Evolutionary conservation across 1,140 invertebrate species (phyloP).

Genomic region (Ridgeia piscesae): DNA sequence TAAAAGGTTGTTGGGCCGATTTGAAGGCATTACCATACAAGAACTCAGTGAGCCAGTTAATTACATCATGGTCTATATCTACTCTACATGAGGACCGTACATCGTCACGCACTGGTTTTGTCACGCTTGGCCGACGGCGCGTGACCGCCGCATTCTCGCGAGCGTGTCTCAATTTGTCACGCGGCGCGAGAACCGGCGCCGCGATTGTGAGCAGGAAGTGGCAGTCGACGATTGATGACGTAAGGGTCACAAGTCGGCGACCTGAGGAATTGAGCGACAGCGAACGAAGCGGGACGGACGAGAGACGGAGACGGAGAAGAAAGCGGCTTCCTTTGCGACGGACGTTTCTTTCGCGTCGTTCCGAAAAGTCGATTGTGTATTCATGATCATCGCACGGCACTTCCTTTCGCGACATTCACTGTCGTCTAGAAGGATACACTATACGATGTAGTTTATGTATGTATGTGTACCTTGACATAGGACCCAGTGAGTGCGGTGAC

Average conservation of each 20-base stretch:
- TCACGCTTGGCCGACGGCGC: background rate
- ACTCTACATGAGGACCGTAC: background rate
- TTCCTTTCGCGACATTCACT: background rate
- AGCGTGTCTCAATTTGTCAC: background rate
- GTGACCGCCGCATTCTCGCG: background rate
- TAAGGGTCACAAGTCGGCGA: background rate
- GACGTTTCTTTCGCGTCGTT: background rate
- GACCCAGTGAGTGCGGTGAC: too few species aligned
- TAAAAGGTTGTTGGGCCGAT: background rate
- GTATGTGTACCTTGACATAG: too few species aligned
- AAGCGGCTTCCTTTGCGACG: background rate
- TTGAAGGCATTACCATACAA: background rate
- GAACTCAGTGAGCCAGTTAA: background rate
- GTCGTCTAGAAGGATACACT: background rate
- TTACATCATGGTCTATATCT: background rate
- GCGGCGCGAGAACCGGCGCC: background rate
- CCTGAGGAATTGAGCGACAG: background rate
- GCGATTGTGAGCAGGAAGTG: background rate
- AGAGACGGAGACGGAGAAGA: background rate
- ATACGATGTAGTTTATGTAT: background rate
- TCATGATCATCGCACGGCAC: background rate
- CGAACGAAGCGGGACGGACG: background rate
- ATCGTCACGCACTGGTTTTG: background rate
- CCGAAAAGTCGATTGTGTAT: background rate
- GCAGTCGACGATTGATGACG: background rate